Evolutionary conservation across 2,888 invertebrate species (phyloP).

Genomic region (Tyria jacobaeae): DNA sequence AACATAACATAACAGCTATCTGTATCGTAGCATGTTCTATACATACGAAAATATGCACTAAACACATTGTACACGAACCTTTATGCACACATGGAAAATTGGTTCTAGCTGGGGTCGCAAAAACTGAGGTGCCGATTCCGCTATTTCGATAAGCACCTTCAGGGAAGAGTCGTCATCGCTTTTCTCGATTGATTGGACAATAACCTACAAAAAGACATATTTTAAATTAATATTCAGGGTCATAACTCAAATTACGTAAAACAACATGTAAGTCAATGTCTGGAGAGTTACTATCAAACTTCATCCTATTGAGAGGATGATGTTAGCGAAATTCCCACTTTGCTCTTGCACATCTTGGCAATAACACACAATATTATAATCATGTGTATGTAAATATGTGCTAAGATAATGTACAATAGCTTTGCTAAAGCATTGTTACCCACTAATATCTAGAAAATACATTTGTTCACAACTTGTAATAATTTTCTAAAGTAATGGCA

Average conservation of each 20-base stretch:
- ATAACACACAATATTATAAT: conserved; percentile 65
- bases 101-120: conserved; percentile 94
- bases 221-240: background rate
- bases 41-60: background rate
- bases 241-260: background rate
- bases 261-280: conserved; percentile 53
- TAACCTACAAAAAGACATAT: conserved; percentile 79
- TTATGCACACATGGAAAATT: conserved; percentile 87
- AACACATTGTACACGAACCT: conserved; percentile 43
- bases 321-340: conserved; percentile 83
- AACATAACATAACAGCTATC: no score
- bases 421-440: no score
- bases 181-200: conserved; percentile 93
- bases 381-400: conserved; percentile 67
- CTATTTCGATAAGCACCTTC: conserved; percentile 97
- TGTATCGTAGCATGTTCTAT: no score
- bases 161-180: conserved; percentile 96
- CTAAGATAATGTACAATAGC: conserved; percentile 9
- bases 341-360: conserved; percentile 79
- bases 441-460: background rate
- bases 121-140: conserved; percentile 97
- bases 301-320: conserved; percentile 69
- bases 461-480: background rate
- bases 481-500: background rate
- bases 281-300: conserved; percentile 85